Evolutionary conservation across 2,888 invertebrate genomes (phyloP).

Genomic region (Ochropleura plecta): DNA sequence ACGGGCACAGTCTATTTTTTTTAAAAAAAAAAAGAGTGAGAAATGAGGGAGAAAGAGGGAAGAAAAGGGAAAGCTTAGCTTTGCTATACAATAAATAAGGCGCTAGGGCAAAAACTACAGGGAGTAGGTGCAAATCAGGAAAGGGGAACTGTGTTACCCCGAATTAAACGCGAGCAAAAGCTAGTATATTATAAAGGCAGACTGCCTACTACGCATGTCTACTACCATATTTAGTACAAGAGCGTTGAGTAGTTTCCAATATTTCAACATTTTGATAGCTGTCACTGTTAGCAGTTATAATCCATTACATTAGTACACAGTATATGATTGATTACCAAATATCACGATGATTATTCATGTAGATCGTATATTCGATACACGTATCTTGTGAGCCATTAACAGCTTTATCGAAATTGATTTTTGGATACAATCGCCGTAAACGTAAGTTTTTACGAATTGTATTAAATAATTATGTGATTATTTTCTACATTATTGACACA

Average conservation of each 20-base stretch:
- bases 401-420: neutral
- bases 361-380: neutral
- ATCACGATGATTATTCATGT: neutral
- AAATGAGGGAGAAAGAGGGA: too few relatives aligned
- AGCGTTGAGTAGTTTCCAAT: constrained; percentile 32
- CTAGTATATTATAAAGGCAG: too few relatives aligned
- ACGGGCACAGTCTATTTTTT: too few relatives aligned
- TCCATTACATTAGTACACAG: constrained; percentile 25
- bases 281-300: constrained; percentile 7
- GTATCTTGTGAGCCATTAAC: neutral
- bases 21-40: too few relatives aligned
- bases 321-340: constrained; percentile 33
- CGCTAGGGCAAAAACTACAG: too few relatives aligned
- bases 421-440: neutral
- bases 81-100: too few relatives aligned
- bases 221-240: neutral
- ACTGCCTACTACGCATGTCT: neutral
- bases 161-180: too few relatives aligned
- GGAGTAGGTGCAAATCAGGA: too few relatives aligned
- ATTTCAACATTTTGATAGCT: constrained; percentile 37
- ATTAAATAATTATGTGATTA: neutral
- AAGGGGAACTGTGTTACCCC: too few relatives aligned
- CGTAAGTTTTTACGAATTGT: neutral
- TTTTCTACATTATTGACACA: neutral
- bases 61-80: too few relatives aligned